Evolutionary conservation across 2,113 vertebrate genomes (phyloP).

Genomic region (Cephalopterus ornatus): DNA sequence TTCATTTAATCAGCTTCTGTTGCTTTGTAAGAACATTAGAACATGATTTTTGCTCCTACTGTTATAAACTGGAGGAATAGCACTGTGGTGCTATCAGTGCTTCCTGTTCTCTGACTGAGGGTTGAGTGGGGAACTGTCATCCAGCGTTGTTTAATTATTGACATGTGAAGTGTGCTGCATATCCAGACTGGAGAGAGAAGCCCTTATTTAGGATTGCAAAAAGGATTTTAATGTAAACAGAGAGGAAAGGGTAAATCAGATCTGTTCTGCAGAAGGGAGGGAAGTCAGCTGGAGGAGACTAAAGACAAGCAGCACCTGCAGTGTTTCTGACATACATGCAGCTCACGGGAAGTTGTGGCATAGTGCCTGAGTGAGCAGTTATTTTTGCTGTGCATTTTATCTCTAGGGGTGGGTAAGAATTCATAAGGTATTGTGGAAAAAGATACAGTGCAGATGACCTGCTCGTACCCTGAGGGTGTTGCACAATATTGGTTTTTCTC

Average conservation of each 20-base stretch:
- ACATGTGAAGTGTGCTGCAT: neutral
- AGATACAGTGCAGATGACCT: constrained; percentile 4
- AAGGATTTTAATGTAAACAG: neutral
- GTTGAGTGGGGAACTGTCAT: neutral
- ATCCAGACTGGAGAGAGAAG: neutral
- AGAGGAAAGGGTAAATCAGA: neutral
- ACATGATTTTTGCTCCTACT: neutral
- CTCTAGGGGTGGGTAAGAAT: neutral
- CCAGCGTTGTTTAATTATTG: neutral
- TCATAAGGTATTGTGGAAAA: neutral
- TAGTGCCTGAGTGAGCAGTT: neutral
- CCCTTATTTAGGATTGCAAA: neutral
- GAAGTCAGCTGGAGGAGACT: neutral
- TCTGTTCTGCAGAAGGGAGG: neutral
- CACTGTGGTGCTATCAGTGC: neutral
- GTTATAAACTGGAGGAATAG: neutral
- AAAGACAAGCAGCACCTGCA: neutral
- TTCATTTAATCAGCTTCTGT: neutral
- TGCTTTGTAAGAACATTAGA: neutral
- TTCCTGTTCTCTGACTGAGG: neutral
- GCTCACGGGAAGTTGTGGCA: neutral
- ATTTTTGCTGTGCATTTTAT: constrained; percentile 2
- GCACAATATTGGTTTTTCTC: neutral
- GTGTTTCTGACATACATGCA: neutral
- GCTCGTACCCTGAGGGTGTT: neutral